Evolutionary conservation across 1,140 invertebrate genomes (phyloP).

Genomic region (Sarcophaga peregrina): DNA sequence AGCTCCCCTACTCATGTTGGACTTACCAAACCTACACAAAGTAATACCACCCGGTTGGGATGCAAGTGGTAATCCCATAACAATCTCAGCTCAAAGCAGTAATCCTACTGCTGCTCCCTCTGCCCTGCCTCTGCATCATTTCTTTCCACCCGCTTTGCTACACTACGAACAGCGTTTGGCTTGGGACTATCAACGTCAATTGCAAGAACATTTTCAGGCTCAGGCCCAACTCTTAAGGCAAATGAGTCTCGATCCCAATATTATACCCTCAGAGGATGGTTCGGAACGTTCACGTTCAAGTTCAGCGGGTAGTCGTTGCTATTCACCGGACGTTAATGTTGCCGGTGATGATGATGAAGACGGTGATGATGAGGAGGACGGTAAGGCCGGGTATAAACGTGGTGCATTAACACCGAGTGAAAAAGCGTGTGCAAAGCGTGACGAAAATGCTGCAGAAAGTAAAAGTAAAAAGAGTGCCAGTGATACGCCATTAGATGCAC

Average conservation of each 20-base stretch:
- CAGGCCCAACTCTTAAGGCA: conserved; percentile 62
- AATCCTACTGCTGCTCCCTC: conserved; percentile 72
- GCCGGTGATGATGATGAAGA: conserved; percentile 31
- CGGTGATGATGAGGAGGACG: conserved; percentile 23
- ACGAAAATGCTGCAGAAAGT: conserved; percentile 48
- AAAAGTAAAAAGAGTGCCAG: conserved; percentile 57
- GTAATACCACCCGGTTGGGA: conserved; percentile 25
- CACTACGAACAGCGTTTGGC: conserved; percentile 69
- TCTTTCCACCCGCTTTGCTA: conserved; percentile 60
- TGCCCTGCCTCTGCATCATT: conserved; percentile 56
- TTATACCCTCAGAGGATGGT: conserved; percentile 64
- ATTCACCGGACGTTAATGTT: conserved; percentile 69
- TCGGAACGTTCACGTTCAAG: conserved; percentile 70
- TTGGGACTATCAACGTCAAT: conserved; percentile 70
- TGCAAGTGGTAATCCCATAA: neutral
- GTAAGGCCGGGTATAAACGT: neutral
- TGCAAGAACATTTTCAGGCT: conserved; percentile 67
- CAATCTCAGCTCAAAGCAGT: conserved; percentile 77
- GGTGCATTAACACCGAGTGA: neutral
- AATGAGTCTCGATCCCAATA: conserved; percentile 63
- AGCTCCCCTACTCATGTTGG: conserved; percentile 9
- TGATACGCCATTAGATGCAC: conserved; percentile 90
- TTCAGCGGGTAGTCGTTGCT: conserved; percentile 74
- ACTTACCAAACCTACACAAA: conserved; percentile 13
- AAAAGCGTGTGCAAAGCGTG: conserved; percentile 38